Base-by-base conservation (phyloP, 2,888 invertebrate genomes). In the Melieria crassipennis region DNA sequence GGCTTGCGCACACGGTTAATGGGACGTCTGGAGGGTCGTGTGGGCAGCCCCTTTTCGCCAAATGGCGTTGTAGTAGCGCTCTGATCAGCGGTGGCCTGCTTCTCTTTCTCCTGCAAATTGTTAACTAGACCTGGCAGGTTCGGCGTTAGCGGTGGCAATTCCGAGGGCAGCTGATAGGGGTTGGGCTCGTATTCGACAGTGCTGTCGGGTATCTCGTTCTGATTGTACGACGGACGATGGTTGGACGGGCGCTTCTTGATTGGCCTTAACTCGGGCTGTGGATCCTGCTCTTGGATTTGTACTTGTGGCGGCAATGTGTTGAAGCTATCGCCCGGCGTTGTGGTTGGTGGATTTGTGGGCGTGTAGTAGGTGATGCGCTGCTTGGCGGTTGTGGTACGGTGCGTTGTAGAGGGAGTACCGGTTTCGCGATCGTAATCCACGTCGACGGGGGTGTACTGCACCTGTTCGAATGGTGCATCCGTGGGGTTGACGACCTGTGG, bases 101-200 rank as follows among this genome's bases (percentile, higher is more conserved):
- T 81, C 46, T 84, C 81, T 74, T 88, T 87, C 72, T 91, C 91
- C 76, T 90, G 87, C 48, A 92, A 83, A 47, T 90, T 89, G 78
- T 91, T 91, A 0, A 91, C 89, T 43, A 91, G 82, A 0, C 90
- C 89, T 1, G 91, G 90, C 46, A 91, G 85, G 75, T 89, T 89
- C 0, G 90, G 89, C 13, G 89, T 90, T 58, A 90, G 87, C 1
- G 89, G 86, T 2, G 90, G 90, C 30, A 91, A 81, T 75, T 90
- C 89, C 0, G 89, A 88, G 4, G 90, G 89, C 55, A 90, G 79
- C 69, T 88, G 88, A 55, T 89, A 90, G 0, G 90, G 89, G 60
- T 89, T 86, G 0, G 86, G 83, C 4, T 86, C 86, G 63, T 80
- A 86, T 60, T 85, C 81, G 13, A 88, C 87, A 6, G 87, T 87